Evolutionary conservation across 2,888 invertebrate genomes (phyloP).

Genomic region (Pollenia angustigena): DNA sequence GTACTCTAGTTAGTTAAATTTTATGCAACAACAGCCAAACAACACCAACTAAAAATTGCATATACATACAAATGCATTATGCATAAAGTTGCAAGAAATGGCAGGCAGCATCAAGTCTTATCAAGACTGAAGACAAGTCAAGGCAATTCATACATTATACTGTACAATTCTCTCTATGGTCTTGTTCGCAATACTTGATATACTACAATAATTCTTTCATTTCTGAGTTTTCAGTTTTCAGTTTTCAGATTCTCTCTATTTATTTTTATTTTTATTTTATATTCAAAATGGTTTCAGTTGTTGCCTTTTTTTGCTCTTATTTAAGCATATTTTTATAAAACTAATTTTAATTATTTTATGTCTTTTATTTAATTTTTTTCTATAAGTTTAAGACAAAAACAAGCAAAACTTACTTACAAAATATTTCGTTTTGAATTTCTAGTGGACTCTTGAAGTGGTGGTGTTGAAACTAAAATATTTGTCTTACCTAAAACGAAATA

Average conservation of each 20-base stretch:
- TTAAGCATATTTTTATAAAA: conserved; percentile 49
- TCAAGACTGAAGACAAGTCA: conserved; percentile 49
- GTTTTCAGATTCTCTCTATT: too few species aligned
- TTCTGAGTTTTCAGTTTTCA: conserved; percentile 4
- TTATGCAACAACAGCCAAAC: conserved; percentile 29
- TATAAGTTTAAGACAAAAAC: conserved; percentile 1
- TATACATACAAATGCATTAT: conserved; percentile 61
- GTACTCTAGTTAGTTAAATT: conserved; percentile 11
- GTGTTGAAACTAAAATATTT: conserved; percentile 42
- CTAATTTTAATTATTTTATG: conserved; percentile 66
- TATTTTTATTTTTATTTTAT: conserved; percentile 10
- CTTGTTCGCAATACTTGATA: neutral
- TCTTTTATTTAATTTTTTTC: conserved; percentile 8
- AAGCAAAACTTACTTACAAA: conserved; percentile 48
- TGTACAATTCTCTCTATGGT: conserved; percentile 1
- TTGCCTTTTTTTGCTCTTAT: conserved; percentile 32
- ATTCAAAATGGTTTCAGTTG: conserved; percentile 63
- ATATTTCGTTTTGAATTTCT: conserved; percentile 16
- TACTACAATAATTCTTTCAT: conserved; percentile 10
- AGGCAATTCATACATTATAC: conserved; percentile 38
- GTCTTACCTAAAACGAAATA: conserved; percentile 65
- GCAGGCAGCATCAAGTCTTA: conserved; percentile 47
- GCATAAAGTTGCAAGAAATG: conserved; percentile 66
- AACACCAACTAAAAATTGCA: conserved; percentile 28
- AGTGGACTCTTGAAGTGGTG: conserved; percentile 2